Evolutionary conservation across 2,113 vertebrate species (phyloP).

Genomic region (Oophaga pumilio): DNA sequence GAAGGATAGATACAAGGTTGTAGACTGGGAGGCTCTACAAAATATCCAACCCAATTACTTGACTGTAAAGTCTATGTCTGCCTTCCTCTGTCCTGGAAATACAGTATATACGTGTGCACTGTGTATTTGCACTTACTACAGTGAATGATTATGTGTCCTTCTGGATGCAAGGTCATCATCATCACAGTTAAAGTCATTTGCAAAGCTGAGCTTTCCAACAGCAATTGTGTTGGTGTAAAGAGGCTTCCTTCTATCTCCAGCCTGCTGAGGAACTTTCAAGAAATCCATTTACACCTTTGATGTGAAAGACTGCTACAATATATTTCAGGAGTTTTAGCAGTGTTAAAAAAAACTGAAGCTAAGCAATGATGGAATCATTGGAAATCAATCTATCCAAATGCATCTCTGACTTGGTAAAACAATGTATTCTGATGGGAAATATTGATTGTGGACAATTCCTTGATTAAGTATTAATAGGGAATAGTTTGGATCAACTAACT

Average conservation of each 20-base stretch:
- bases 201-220: conserved; percentile 63
- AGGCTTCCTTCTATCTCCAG: conserved; percentile 65
- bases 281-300: conserved; percentile 79
- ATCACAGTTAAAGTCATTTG: conserved; percentile 63
- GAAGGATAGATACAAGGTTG: no score
- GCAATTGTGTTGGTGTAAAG: conserved; percentile 71
- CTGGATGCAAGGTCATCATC: conserved; percentile 71
- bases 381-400: conserved; percentile 63
- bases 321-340: conserved; percentile 69
- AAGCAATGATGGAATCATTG: conserved; percentile 62
- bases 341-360: conserved; percentile 41
- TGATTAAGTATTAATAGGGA: conserved; percentile 6
- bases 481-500: neutral
- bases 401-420: conserved; percentile 61
- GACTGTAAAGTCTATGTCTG: neutral
- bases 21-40: no score
- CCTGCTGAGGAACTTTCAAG: conserved; percentile 71
- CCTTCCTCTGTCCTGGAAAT: neutral
- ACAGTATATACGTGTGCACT: neutral
- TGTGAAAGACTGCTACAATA: conserved; percentile 71
- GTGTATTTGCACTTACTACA: conserved; percentile 62
- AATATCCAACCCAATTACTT: neutral
- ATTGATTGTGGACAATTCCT: conserved; percentile 13
- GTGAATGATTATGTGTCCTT: conserved; percentile 63
- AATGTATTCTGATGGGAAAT: conserved; percentile 47